Evolutionary conservation across 2,797 vertebrate genomes (phyloP).

Genomic region (Chloroceryle inda): DNA sequence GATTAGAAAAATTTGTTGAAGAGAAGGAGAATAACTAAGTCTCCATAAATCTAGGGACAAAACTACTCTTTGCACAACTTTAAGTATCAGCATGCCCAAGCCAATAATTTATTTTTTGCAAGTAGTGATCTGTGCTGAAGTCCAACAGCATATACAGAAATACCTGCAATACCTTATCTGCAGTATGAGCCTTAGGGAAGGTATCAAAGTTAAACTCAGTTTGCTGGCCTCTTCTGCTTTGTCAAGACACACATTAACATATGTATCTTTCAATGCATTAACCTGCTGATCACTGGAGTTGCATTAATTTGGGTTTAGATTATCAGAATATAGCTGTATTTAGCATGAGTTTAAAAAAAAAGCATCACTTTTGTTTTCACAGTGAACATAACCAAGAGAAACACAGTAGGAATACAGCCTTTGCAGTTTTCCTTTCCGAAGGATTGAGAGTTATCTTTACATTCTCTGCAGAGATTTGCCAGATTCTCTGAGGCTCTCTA

Average conservation of each 20-base stretch:
- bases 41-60: not conserved
- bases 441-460: not conserved
- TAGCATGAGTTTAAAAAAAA: not conserved
- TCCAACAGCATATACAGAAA: not conserved
- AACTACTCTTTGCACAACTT: not conserved
- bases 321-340: not conserved
- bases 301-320: not conserved
- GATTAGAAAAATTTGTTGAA: not conserved
- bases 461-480: not conserved
- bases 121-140: not conserved
- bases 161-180: not conserved
- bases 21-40: not conserved
- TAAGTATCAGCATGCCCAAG: not conserved
- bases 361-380: not conserved
- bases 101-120: not conserved
- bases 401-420: not conserved
- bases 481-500: not conserved
- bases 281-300: not conserved
- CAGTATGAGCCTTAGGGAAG: not conserved
- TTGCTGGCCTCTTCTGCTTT: not conserved
- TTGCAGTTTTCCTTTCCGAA: not conserved
- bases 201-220: not conserved
- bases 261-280: not conserved
- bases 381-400: not conserved
- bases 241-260: not conserved